Conservation (phyloP, 2,797 vertebrate genomes). For the Ctenopoma kingsleyae region DNA sequence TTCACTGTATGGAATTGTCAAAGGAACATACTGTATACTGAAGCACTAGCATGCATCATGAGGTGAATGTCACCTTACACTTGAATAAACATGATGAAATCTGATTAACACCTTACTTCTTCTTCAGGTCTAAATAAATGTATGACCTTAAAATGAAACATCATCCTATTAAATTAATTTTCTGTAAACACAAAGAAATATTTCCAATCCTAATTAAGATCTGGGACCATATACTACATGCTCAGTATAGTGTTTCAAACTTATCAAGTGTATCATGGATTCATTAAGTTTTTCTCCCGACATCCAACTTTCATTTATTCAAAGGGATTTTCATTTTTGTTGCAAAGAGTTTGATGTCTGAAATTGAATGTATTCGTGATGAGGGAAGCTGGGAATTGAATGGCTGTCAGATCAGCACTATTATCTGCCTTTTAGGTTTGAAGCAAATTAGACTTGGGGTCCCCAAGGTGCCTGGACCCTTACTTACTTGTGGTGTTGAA, state of each 20-base stretch:
- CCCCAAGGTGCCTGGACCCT: constrained; percentile 76
- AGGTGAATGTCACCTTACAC: constrained; percentile 6
- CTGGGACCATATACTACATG: constrained; percentile 19
- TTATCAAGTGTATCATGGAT: constrained; percentile 67
- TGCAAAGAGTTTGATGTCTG: constrained; percentile 74
- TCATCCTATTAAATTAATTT: constrained; percentile 2
- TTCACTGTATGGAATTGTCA: constrained; percentile 15
- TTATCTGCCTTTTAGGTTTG: constrained; percentile 83
- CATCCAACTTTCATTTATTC: constrained; percentile 63
- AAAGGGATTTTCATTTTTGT: constrained; percentile 73
- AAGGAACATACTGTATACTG: constrained; percentile 9
- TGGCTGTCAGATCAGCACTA: constrained; percentile 80
- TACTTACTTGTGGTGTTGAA: constrained; percentile 60
- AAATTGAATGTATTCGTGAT: constrained; percentile 81
- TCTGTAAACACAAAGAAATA: constrained; percentile 16
- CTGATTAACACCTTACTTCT: constrained; percentile 8
- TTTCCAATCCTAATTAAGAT: constrained; percentile 41
- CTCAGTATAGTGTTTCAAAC: constrained; percentile 46
- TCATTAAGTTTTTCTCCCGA: constrained; percentile 33
- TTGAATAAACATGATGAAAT: constrained; percentile 11
- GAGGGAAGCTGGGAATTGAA: constrained; percentile 78
- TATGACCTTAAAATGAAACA: constrained; percentile 46
- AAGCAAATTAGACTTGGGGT: constrained; percentile 80
- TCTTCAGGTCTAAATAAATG: constrained; percentile 26
- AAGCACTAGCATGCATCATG: background rate